Evolutionary conservation across 2,797 vertebrate species (phyloP).

Genomic region (Etheostoma nigrum): DNA sequence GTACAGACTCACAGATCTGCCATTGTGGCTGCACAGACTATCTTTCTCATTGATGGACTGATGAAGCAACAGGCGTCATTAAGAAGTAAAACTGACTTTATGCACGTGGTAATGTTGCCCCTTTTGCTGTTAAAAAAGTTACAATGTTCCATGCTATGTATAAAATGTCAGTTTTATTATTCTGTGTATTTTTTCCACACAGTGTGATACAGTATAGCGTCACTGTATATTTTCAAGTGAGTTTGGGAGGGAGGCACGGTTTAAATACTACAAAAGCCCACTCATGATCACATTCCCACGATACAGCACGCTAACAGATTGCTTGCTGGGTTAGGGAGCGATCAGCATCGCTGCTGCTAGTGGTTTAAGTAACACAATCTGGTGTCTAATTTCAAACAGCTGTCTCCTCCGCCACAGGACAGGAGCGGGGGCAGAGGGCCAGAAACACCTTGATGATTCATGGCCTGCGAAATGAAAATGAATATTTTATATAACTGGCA

Average conservation of each 20-base stretch:
- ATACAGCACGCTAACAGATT: conserved; percentile 77
- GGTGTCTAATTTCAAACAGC: conserved; percentile 88
- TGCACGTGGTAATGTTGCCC: not conserved
- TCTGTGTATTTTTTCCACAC: not conserved
- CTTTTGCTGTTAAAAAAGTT: not conserved
- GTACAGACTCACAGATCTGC: not conserved
- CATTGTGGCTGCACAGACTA: not conserved
- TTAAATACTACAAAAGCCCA: conserved; percentile 63
- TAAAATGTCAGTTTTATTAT: conserved; percentile 13
- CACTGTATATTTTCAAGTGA: not conserved
- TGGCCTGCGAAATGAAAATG: conserved; percentile 81
- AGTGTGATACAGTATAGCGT: not conserved
- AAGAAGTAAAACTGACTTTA: not conserved
- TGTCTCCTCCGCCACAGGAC: conserved; percentile 81
- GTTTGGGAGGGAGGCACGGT: conserved; percentile 52
- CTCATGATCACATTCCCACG: conserved; percentile 65
- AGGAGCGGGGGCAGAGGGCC: conserved; percentile 67
- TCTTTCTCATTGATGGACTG: conserved; percentile 14
- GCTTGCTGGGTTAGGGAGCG: conserved; percentile 74
- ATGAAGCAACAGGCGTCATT: not conserved
- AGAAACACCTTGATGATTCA: conserved; percentile 85
- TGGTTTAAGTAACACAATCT: conserved; percentile 87
- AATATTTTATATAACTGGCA: conserved; percentile 80
- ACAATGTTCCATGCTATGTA: not conserved
- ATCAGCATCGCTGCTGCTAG: conserved; percentile 81